These are phyloP conservation scores for Papilio polytes DNA, from an alignment of 1,140 invertebrate genomes.

Conservation along the genomic window DNA sequence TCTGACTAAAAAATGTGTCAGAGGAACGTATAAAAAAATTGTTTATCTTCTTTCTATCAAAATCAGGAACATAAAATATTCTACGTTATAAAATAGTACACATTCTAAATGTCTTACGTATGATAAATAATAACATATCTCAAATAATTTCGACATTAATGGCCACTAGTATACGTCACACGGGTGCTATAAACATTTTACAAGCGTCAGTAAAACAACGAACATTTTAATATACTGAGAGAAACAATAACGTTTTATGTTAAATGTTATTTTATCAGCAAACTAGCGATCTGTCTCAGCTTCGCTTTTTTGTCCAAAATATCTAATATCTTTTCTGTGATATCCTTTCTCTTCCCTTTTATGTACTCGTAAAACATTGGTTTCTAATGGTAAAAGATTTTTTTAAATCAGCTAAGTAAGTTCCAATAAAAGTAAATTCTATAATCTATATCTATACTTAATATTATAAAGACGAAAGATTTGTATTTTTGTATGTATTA, in stretches of 20 bases:
- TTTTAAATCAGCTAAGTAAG: too few species aligned
- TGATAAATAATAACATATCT: slow-evolving; percentile 35
- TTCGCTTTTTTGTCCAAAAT: too few species aligned
- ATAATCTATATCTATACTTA: too few species aligned
- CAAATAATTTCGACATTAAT: slow-evolving; percentile 26
- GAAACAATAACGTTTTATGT: slow-evolving; percentile 20
- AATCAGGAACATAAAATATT: background rate
- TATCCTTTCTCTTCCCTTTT: too few species aligned
- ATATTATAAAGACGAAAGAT: too few species aligned
- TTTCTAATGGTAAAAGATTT: too few species aligned
- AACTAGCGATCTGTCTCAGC: too few species aligned
- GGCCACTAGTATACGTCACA: slow-evolving; percentile 4
- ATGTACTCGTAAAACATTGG: too few species aligned
- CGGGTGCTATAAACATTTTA: slow-evolving; percentile 24
- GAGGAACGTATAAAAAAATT: too few species aligned
- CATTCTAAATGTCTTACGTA: slow-evolving; percentile 9
- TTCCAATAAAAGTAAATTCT: too few species aligned
- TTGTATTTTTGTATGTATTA: too few species aligned
- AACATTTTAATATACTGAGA: slow-evolving; percentile 26
- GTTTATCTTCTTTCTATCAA: background rate
- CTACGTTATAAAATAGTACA: slow-evolving; percentile 17
- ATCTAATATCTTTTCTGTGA: too few species aligned
- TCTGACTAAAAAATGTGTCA: background rate
- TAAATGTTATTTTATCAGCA: background rate
- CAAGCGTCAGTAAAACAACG: background rate